Evolutionary conservation across 1,140 invertebrate species (phyloP).

Genomic region (Drosophila fuyamai): DNA sequence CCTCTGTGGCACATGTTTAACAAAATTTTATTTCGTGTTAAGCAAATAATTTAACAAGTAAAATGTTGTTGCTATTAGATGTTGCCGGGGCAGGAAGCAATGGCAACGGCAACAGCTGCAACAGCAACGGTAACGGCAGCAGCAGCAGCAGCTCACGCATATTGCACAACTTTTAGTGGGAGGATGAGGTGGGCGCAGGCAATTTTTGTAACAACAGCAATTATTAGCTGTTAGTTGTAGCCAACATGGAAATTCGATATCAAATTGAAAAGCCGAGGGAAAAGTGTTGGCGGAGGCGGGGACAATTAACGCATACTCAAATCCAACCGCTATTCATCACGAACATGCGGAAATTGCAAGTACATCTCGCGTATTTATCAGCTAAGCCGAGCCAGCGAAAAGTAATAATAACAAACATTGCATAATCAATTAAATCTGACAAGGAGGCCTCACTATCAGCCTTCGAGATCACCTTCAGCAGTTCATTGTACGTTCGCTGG

Average conservation of each 20-base stretch:
- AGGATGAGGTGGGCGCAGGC: slow-evolving; percentile 44
- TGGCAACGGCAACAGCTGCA: slow-evolving; percentile 22
- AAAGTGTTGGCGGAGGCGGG: slow-evolving; percentile 2
- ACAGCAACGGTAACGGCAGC: slow-evolving; percentile 22
- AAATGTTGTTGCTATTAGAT: slow-evolving; percentile 50
- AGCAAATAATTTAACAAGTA: slow-evolving; percentile 73
- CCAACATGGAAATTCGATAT: slow-evolving; percentile 59
- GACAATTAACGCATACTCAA: slow-evolving; percentile 43
- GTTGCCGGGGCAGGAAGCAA: slow-evolving; percentile 55
- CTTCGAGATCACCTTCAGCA: slow-evolving; percentile 52
- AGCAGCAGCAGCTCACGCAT: slow-evolving; percentile 46
- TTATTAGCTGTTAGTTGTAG: slow-evolving; percentile 54
- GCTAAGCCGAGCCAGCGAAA: slow-evolving; percentile 1
- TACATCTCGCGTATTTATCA: slow-evolving; percentile 17
- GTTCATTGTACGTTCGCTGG: slow-evolving; percentile 48
- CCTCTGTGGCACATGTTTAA: slow-evolving; percentile 66
- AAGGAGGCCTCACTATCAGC: slow-evolving; percentile 41
- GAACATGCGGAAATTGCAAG: slow-evolving; percentile 40
- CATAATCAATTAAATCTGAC: slow-evolving; percentile 52
- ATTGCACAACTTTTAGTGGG: slow-evolving; percentile 59
- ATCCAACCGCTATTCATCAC: slow-evolving; percentile 23
- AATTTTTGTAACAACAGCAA: slow-evolving; percentile 50
- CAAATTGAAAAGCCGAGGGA: slow-evolving; percentile 25
- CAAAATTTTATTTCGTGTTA: slow-evolving; percentile 70
- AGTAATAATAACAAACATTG: slow-evolving; percentile 49